Conservation (phyloP, 1,140 invertebrate genomes). For the Cyrtorhinus lividipennis region DNA sequence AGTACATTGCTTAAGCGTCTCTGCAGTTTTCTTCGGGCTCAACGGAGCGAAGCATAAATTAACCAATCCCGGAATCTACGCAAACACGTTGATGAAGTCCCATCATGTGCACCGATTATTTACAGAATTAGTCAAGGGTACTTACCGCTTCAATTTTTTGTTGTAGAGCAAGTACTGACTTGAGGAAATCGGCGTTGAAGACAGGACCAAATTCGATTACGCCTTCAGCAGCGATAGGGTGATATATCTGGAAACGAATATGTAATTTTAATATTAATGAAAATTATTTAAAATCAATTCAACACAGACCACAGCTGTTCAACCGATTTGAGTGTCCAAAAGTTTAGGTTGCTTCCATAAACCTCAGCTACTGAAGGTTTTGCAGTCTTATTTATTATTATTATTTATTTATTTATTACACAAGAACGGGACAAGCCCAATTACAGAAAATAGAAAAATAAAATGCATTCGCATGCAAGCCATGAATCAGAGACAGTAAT, state of each 20-base stretch:
- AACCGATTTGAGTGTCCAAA: too few species aligned
- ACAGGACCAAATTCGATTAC: constrained; percentile 61
- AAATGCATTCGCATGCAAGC: too few species aligned
- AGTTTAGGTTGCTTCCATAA: too few species aligned
- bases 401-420: too few species aligned
- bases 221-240: constrained; percentile 47
- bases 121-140: constrained; percentile 6
- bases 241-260: constrained; percentile 28
- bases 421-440: too few species aligned
- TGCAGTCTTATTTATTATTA: too few species aligned
- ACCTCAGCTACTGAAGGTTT: too few species aligned
- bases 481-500: too few species aligned
- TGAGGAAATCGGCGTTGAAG: constrained; percentile 68
- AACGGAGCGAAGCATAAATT: constrained; percentile 86
- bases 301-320: too few species aligned
- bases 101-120: constrained; percentile 28
- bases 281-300: too few species aligned
- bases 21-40: constrained; percentile 39
- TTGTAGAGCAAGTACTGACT: constrained; percentile 58
- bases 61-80: constrained; percentile 36
- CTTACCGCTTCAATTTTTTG: constrained; percentile 47
- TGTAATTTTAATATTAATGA: too few species aligned
- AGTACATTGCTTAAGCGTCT: constrained; percentile 52
- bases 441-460: too few species aligned
- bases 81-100: constrained; percentile 31